Base-by-base conservation (phyloP, 2,888 invertebrate species). In the Drosophila monieri region DNA sequence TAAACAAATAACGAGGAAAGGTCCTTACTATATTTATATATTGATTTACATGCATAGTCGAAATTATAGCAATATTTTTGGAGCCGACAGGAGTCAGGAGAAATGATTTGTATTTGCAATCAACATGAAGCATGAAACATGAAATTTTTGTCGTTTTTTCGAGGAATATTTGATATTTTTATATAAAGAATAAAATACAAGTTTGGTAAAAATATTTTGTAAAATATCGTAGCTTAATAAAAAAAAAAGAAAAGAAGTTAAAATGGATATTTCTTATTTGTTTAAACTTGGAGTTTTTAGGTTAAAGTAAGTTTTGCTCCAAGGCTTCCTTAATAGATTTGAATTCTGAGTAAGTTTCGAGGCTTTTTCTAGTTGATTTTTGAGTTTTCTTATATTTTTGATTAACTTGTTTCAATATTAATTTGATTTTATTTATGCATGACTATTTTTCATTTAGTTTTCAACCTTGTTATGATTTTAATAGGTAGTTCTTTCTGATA, bases 101-200 rank as follows among this genome's bases (percentile, higher is more conserved):
- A 41, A 41, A 9, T 15, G 15, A n/a, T n/a, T n/a, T n/a, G n/a
- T 65, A 54, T 61, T 61, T 43, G 44, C 15, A 56, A 67, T 43
- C 39, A 15, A 48, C 35, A 48, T 18, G 55, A n/a, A n/a, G 6
- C 35, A 35, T 35, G 6, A 35, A 35, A 35, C 35, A 35, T 35
- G 44, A 51, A 59, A 27, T 57, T 46, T 64, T 64, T 81, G 72
- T 73, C 74, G 85, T 80, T 80, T 69, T 83, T 75, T 84, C 27
- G 47, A 71, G 68, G 44, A 47, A 46, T 69, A 78, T 88, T 86
- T 85, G 74, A 84, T 85, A 84, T 84, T 88, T 85, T 88, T 88
- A 88, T 88, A 84, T 73, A 59, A 58, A 52, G 14, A 49, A 46
- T 52, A 25, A 32, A 47, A 60, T 64, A 53, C 65, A 52, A 44